Base-by-base conservation (phyloP, 1,140 invertebrate species). In the Nasonia vitripennis region DNA sequence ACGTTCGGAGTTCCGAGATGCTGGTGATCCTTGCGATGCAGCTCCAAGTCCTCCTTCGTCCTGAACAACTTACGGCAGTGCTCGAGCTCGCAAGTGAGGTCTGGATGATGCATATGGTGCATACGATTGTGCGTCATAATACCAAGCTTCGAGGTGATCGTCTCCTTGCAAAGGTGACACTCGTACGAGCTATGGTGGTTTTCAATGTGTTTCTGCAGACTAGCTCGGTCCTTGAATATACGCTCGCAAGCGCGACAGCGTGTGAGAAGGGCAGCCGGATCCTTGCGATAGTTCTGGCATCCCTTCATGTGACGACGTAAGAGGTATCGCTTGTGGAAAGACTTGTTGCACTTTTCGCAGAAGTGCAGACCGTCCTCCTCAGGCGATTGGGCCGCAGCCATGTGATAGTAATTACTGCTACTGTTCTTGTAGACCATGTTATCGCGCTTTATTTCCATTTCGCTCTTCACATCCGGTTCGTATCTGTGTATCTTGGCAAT, bases 71-170 rank as follows among this genome's bases (percentile, higher is more conserved):
- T 95, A 9, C 92, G 93, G 87, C 95, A 95, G 45, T 91, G 93
- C 2, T 84, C 87, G 14, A 91, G 80, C 55, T 92, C 91, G 87
- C 94, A 93, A 34, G 93, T 93, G 68, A 95, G 89, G 86, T 95
- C 93, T 5, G 94, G 94, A 88, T 95, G 94, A 41, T 94, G 90
- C 87, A 94, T 94, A 87, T 95, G 95, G 11, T 93, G 92, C 41
- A 94, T 93, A 23, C 94, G 92, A 83, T 95, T 95, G 85, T 95
- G 95, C 0, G 94, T 94, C 90, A 95, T 94, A 37, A 95, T 94
- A 20, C 94, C 94, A 20, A 95, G 93, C 87, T 95, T 95, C 4
- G 94, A 93, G 0, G 91, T 93, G 37, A 92, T 92, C 2, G 93
- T 94, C 85, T 95, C 94, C 12, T 93, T 91, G 87, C 95, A 95